Conservation (phyloP, 2,797 vertebrate genomes). For the Danio choprae region DNA sequence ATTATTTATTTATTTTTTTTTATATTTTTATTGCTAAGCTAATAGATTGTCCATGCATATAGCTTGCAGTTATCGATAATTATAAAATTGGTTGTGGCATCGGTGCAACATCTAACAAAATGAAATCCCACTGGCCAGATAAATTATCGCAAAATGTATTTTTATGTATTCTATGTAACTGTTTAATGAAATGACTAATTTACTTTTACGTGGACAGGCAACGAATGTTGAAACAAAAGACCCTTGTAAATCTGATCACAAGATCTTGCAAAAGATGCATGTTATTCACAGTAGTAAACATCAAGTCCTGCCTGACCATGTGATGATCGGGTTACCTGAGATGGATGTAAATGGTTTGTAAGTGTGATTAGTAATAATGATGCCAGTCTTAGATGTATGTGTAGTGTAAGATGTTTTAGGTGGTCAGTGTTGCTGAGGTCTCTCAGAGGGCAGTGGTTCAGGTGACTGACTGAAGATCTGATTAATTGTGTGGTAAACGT, state of each 20-base stretch:
- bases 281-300: conserved; percentile 1
- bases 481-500: conserved; percentile 42
- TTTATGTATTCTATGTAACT: too few species aligned
- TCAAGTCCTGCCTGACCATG: not conserved
- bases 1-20: too few species aligned
- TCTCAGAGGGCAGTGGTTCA: conserved; percentile 5
- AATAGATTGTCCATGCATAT: too few species aligned
- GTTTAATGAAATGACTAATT: not conserved
- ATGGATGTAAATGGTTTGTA: not conserved
- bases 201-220: not conserved
- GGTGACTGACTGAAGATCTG: conserved; percentile 14
- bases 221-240: conserved; percentile 5
- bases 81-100: too few species aligned
- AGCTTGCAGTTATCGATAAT: too few species aligned
- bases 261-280: not conserved
- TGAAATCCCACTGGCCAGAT: too few species aligned
- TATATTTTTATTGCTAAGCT: too few species aligned
- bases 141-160: too few species aligned
- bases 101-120: too few species aligned
- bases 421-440: not conserved
- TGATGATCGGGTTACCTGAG: not conserved
- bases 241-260: conserved; percentile 13
- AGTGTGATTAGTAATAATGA: not conserved
- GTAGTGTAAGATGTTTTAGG: not conserved
- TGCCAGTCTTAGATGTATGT: not conserved